A percentile compares a stretch with the other conserved stretches of the same genome.
Evolutionary conservation across 1,140 invertebrate species (phyloP).

Genomic region (Atopsyche davidsoni): DNA sequence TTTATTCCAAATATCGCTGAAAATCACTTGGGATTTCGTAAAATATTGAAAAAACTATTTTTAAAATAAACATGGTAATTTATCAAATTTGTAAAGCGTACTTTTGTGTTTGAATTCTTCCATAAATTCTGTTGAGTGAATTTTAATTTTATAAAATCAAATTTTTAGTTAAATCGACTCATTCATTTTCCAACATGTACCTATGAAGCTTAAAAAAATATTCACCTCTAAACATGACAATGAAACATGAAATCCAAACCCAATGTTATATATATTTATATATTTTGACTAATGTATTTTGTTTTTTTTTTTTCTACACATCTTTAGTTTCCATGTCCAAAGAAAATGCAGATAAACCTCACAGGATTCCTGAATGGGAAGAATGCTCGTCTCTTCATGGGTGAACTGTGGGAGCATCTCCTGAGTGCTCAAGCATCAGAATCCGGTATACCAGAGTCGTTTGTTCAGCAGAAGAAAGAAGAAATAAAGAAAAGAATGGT

Average conservation of each 20-base stretch:
- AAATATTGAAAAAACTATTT: too few species aligned
- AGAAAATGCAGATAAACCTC: slow-evolving; percentile 99
- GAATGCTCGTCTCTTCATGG: slow-evolving; percentile 96
- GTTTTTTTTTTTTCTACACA: slow-evolving; percentile 15
- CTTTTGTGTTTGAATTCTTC: too few species aligned
- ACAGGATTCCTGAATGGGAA: slow-evolving; percentile 98
- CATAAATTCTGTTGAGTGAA: too few species aligned
- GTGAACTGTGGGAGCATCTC: slow-evolving; percentile 91
- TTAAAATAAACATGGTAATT: too few species aligned
- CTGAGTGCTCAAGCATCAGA: slow-evolving; percentile 92
- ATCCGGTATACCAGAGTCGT: slow-evolving; percentile 86
- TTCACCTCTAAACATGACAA: not conserved
- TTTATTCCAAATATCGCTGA: too few species aligned
- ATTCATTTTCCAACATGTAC: too few species aligned
- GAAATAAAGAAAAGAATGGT: slow-evolving; percentile 77
- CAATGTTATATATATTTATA: too few species aligned
- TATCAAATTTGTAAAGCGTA: too few species aligned
- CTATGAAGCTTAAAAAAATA: not conserved
- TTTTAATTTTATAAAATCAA: too few species aligned
- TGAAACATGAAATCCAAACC: not conserved
- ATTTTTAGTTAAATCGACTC: too few species aligned
- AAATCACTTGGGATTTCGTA: too few species aligned
- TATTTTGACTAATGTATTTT: slow-evolving; percentile 16
- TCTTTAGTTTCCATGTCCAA: slow-evolving; percentile 83
- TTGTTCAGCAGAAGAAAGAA: slow-evolving; percentile 94